A percentile compares a stretch with the other conserved stretches of the same genome.
Evolutionary conservation across 2,797 vertebrate species (phyloP).

Genomic region (Merluccius polli): DNA sequence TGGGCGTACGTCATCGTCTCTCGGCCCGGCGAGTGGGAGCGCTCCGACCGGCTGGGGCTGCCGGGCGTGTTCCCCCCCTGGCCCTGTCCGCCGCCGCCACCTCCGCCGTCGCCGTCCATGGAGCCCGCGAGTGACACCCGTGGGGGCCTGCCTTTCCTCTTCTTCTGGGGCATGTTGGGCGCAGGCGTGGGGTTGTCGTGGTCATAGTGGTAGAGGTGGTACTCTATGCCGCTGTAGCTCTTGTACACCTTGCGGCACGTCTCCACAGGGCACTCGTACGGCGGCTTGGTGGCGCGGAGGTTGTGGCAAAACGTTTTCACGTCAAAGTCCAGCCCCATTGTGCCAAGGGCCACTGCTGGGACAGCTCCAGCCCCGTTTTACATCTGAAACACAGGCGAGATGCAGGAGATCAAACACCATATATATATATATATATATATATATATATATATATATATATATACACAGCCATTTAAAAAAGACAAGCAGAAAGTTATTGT

Average conservation of each 20-base stretch:
- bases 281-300: conserved; percentile 94
- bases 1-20: conserved; percentile 99
- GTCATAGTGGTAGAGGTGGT: conserved; percentile 98
- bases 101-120: conserved; percentile 70
- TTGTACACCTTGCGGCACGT: conserved; percentile 97
- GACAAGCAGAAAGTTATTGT: not conserved
- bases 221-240: conserved; percentile 98
- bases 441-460: no score
- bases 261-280: conserved; percentile 95
- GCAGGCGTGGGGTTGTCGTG: conserved; percentile 92
- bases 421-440: no score
- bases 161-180: conserved; percentile 86
- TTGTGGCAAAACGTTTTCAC: conserved; percentile 99
- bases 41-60: conserved; percentile 87
- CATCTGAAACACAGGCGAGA: conserved; percentile 69
- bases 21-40: conserved; percentile 88
- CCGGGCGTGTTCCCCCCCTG: conserved; percentile 76
- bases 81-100: conserved; percentile 71
- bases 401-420: not conserved
- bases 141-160: conserved; percentile 94
- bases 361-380: conserved; percentile 66
- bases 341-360: conserved; percentile 64
- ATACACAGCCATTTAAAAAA: not conserved
- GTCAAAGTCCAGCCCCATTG: conserved; percentile 97
- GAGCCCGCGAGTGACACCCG: conserved; percentile 78